Evolutionary conservation across 2,888 invertebrate species (phyloP), one percentile per base, ranked within the genome.

Genomic region (Parnassius glacialis): DNA sequence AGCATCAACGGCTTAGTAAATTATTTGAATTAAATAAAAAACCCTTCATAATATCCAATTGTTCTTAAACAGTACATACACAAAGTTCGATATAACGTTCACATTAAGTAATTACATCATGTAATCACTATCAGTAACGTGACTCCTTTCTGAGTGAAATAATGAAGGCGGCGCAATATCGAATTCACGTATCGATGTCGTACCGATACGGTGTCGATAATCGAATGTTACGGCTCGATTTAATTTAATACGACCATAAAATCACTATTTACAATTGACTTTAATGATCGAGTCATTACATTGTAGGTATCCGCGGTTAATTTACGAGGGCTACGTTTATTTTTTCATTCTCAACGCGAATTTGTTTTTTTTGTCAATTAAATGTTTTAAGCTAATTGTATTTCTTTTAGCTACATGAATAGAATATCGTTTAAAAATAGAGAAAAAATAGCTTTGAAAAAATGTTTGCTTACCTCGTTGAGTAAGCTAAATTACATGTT

Each of bases 241-340:
- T 76, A 74, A 79, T 78, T 81, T 82, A 84, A 85, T 84, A 81
- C 77, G 72, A 73, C 78, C 73, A 80, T 84, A 75, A 76, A 79
- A 79, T 81, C 75, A 72, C 74, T 67, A 74, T 73, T 73, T 74
- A 73, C 72, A 69, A 70, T 72, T 70, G 68, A 70, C 70, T 77
- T 61, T 76, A 75, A 81, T 76, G 70, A 70, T 66, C 62, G 64
- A 64, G 67, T 69, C 48, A 48, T 13, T 66, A 55, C 59, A 55
- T 59, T 65, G 65, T 50, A 61, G 51, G 52, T 58, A 51, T 64
- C 52, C 60, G 47, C 48, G 20, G 59, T 44, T 43, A 56, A 9
- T 11, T 9, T 48, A 48, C 13, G 9, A 13, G 48, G n/a, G 0
- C 13, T 12, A 48, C 12, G 48, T 48, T 48, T 48, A 45, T 45